phyloP scores from a whole-genome alignment of 23 tunicate genomes.

The Styela plicata region DNA sequence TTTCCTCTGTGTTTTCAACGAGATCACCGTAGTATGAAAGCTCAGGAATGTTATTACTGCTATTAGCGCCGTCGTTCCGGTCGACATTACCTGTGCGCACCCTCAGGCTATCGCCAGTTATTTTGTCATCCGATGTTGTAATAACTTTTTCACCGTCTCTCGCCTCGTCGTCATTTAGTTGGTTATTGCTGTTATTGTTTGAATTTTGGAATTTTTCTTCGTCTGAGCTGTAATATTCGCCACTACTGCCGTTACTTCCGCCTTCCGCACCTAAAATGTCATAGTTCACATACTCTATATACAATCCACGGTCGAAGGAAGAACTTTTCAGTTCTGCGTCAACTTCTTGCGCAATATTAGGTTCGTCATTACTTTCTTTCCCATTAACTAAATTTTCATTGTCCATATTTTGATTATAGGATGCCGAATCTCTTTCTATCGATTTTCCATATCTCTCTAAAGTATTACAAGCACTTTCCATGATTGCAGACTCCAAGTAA shows the following conservation, averaged over 20 bases:
- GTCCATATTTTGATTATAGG: background rate
- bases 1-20: background rate
- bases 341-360: background rate
- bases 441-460: conserved; percentile 14
- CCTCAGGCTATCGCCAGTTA: background rate
- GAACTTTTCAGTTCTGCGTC: background rate
- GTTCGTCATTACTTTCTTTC: background rate
- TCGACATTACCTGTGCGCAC: background rate
- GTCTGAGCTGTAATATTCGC: conserved; percentile 23
- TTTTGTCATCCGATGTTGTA: background rate
- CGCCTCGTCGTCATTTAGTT: background rate
- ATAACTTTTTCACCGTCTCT: background rate
- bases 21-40: background rate
- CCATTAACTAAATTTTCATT: background rate
- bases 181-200: conserved; percentile 27
- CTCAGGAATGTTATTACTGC: background rate
- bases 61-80: background rate
- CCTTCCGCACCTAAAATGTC: conserved; percentile 11
- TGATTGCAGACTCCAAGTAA: conserved; percentile 19
- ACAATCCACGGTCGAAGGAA: conserved; percentile 1
- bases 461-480: conserved; percentile 27
- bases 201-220: conserved; percentile 16
- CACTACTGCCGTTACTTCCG: conserved; percentile 17
- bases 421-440: background rate
- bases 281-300: conserved; percentile 22